These are phyloP conservation scores for Diorhabda elongata DNA, from an alignment of 1,140 invertebrate species.

Conservation along the genomic window DNA sequence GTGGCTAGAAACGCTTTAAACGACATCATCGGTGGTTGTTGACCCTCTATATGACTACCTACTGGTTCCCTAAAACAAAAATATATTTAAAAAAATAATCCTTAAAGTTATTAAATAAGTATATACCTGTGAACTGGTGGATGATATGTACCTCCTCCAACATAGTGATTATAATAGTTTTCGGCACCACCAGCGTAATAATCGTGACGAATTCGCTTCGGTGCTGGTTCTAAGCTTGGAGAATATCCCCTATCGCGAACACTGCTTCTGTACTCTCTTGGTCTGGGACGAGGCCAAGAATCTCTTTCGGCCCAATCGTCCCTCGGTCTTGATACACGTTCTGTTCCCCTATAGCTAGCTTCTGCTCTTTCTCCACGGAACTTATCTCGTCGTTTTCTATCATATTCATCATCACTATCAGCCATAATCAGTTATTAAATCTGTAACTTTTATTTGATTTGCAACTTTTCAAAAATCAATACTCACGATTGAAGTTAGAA, in stretches of 20 bases:
- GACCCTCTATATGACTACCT: constrained; percentile 49
- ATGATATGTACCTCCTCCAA: constrained; percentile 53
- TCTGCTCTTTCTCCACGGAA: constrained; percentile 81
- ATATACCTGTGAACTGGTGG: constrained; percentile 45
- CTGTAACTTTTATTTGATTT: neutral
- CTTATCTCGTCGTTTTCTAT: constrained; percentile 81
- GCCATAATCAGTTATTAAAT: constrained; percentile 57
- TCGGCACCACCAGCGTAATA: constrained; percentile 39
- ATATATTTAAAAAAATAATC: constrained; percentile 8
- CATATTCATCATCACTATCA: constrained; percentile 89
- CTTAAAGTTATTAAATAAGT: neutral
- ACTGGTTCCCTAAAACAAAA: constrained; percentile 39
- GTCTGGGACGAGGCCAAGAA: constrained; percentile 55
- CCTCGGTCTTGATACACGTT: constrained; percentile 64
- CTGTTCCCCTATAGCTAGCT: constrained; percentile 70
- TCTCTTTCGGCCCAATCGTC: constrained; percentile 75
- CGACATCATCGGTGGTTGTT: constrained; percentile 91
- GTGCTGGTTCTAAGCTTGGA: constrained; percentile 74
- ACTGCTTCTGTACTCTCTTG: constrained; percentile 62
- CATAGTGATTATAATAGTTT: constrained; percentile 53
- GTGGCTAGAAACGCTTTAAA: constrained; percentile 95
- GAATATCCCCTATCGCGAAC: constrained; percentile 61
- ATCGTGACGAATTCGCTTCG: constrained; percentile 76
- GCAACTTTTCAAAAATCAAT: too few relatives aligned
- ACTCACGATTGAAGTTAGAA: too few relatives aligned